Conservation (phyloP, 2,797 vertebrate genomes). For the Neosalanx taihuensis region DNA sequence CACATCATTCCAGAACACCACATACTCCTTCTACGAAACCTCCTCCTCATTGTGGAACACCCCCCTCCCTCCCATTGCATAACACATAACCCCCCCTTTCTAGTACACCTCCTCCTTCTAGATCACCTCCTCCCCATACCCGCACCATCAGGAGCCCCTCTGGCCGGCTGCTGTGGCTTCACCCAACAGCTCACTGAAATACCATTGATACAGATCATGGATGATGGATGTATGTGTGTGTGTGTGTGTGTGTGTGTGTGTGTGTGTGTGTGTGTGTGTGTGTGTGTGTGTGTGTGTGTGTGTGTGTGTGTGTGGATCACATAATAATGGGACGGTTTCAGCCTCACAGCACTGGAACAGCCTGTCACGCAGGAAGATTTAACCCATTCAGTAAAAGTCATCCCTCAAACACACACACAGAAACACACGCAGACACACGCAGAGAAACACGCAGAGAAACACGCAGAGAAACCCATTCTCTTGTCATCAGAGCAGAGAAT, state of each 20-base stretch:
- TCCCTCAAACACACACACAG: neutral
- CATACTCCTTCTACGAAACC: no score
- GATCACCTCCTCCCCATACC: neutral
- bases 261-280: neutral
- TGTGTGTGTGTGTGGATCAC: conserved; percentile 9
- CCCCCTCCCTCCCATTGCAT: no score
- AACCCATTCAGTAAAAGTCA: neutral
- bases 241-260: conserved; percentile 7
- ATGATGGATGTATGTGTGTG: neutral
- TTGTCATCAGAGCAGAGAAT: neutral
- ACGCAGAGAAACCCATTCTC: neutral
- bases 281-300: conserved; percentile 11
- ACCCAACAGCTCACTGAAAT: neutral
- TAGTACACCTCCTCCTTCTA: neutral
- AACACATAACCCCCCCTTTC: no score
- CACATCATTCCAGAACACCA: neutral
- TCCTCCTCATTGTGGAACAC: neutral
- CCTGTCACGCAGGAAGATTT: conserved; percentile 2
- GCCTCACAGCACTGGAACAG: neutral
- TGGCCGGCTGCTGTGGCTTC: neutral
- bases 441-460: neutral
- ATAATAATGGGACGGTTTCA: neutral
- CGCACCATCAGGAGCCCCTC: neutral
- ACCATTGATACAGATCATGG: neutral
- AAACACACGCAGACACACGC: neutral